Evolutionary conservation across 92 coral and sea anemone species (phyloP), one percentile per base, ranked within the genome.

Genomic region (Palythoa heliodiscus): DNA sequence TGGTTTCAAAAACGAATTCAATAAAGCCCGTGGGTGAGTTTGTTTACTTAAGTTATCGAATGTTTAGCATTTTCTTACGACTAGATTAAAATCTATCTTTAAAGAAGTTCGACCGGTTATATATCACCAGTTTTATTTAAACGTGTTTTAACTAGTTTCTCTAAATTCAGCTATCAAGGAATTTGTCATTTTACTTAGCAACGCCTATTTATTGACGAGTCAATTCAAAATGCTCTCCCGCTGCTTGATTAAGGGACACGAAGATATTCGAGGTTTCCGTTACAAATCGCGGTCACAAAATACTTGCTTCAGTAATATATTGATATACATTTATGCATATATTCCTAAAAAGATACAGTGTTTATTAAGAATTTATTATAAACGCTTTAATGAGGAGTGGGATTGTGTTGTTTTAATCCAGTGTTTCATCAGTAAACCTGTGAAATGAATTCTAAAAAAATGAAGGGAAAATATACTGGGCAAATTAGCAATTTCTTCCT

Each of bases 401-500:
- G 6, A 2, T 11, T 24, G 73, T 64, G 24, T 7, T 13, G n/a
- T 57, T 16, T 15, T 8, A 20, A 22, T 52, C 20, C 20, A 7
- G 48, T 19, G 47, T n/a, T 80, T 66, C 52, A 80, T 80, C 48
- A 80, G 84, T 66, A 80, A 23, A 29, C 5, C 17, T 47, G 74
- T 67, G 74, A 63, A 80, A 80, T 48, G 61, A 67, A 80, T 67
- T 47, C 35, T 29, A 29, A 29, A 29, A 80, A 66, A 43, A 64
- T 39, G 43, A 64, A 58, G 15, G 12, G 23, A 80, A 64, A 78
- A 60, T 38, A 40, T 61, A 80, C 47, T 47, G 38, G 58, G 13
- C 52, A 80, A 66, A 66, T 64, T 64, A 80, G 84, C 48, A 25
- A 3, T 52, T 64, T 80, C 17, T 80, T 70, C 64, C 74, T 64